A percentile compares a stretch with the other conserved stretches of the same genome.
These are phyloP conservation scores for Melanocharis versteri DNA, from an alignment of 2,113 vertebrate genomes.

Conservation along the genomic window DNA sequence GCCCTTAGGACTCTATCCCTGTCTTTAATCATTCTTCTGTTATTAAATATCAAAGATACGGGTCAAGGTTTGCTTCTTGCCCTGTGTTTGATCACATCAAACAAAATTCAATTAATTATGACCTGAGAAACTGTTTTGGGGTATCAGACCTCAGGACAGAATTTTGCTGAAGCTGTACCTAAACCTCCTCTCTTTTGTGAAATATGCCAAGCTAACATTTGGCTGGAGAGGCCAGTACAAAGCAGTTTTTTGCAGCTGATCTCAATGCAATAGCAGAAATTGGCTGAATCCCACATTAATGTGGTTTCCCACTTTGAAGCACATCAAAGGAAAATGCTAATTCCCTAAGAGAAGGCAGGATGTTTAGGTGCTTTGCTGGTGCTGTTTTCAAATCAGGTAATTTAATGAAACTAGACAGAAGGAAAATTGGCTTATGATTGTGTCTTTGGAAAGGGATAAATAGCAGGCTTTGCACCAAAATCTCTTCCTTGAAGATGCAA, in stretches of 20 bases:
- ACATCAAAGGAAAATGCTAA: constrained; percentile 42
- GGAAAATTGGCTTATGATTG: constrained; percentile 26
- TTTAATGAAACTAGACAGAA: constrained; percentile 38
- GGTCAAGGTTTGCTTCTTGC: background rate
- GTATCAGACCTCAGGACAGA: background rate
- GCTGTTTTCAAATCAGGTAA: constrained; percentile 17
- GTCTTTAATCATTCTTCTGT: background rate
- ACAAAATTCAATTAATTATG: background rate
- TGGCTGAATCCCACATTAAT: background rate
- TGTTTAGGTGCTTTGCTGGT: background rate
- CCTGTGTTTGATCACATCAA: background rate
- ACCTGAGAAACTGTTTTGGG: background rate
- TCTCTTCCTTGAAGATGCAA: background rate
- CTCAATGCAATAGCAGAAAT: constrained; percentile 2
- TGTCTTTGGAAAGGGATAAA: constrained; percentile 15
- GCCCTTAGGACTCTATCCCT: background rate
- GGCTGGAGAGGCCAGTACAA: background rate
- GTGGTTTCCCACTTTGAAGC: constrained; percentile 22
- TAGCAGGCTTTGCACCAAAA: background rate
- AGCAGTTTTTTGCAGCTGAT: background rate
- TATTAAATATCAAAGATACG: background rate
- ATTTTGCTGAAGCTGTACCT: background rate
- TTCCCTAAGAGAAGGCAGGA: constrained; percentile 12
- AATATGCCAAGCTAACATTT: constrained; percentile 25
- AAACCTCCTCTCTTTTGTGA: background rate